These are phyloP conservation scores for Resseliella maxima DNA, from an alignment of 2,888 invertebrate species.

Conservation along the genomic window DNA sequence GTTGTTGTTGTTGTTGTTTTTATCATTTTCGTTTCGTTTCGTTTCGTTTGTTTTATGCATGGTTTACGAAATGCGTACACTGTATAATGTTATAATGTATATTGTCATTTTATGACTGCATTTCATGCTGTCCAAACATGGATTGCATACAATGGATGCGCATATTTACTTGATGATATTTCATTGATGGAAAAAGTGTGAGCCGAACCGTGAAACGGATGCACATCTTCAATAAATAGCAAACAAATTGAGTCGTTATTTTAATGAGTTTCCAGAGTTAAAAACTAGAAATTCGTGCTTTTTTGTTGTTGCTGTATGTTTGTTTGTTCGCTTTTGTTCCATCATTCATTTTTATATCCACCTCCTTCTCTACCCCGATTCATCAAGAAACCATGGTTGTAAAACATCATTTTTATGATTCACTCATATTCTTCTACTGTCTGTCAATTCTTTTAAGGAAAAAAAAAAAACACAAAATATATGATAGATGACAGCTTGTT, in stretches of 20 bases:
- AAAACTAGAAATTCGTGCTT: too few relatives aligned
- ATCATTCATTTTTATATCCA: too few relatives aligned
- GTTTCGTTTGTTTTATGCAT: neutral
- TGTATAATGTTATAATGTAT: neutral
- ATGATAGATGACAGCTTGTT: neutral
- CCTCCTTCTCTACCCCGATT: neutral
- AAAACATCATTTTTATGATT: neutral
- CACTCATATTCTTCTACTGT: neutral
- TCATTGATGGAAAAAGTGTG: neutral
- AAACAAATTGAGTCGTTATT: slow-evolving; percentile 25
- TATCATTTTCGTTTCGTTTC: neutral
- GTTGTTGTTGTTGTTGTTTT: neutral
- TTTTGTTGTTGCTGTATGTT: too few relatives aligned
- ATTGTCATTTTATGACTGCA: neutral
- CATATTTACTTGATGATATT: neutral
- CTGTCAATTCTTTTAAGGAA: too few relatives aligned
- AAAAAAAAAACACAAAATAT: too few relatives aligned
- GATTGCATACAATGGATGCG: neutral
- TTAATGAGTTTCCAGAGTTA: neutral
- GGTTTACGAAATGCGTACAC: neutral
- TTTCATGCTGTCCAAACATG: neutral
- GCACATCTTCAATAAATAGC: neutral
- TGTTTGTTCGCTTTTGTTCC: too few relatives aligned
- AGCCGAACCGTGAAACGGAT: slow-evolving; percentile 20
- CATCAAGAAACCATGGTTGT: too few relatives aligned